Evolutionary conservation across 1,140 invertebrate species (phyloP), one percentile per base, ranked within the genome.

Genomic region (Pentalonia nigronervosa): DNA sequence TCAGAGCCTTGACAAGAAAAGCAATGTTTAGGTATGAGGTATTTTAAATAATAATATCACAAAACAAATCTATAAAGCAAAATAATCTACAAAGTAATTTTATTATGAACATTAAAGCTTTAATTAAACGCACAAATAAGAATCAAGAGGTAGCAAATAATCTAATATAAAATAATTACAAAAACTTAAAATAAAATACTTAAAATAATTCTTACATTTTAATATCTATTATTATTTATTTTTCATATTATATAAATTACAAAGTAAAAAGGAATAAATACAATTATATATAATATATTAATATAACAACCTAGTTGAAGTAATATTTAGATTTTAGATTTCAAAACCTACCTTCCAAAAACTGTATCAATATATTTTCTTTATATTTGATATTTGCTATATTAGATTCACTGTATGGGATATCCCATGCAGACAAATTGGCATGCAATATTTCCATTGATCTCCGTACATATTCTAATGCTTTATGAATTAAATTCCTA

Each of bases 401-500:
- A 30, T 14, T 47, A 7, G 45, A 84, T 92, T 92, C 81, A 53
- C 14, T 41, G 4, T 93, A 84, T n/a, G 91, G 81, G 17, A 93
- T 56, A 86, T 93, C 81, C 91, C 91, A 93, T 36, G 34, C 91
- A 41, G 91, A 93, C 25, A 93, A 84, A 56, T 50, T 81, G 56
- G 81, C 81, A 56, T 84, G 34, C 45, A 84, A 86, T 53, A 93
- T 93, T 41, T 86, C 25, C 50, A 41, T 86, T 30, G 91, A 81
- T 36, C 81, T 83, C 4, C 25, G 76, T 1, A 93, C 48, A 20
- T 30, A 84, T 41, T 1, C 7, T 41, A 93, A 93, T 50, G 91
- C 81, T 84, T 86, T 93, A 34, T 93, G 25, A 84, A 93, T 84
- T 86, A 84, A 93, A 93, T n/a, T 9, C 76, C 91, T 93, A 56